Evolutionary conservation across 2,113 vertebrate species (phyloP).

Genomic region (Tragulus kanchil): DNA sequence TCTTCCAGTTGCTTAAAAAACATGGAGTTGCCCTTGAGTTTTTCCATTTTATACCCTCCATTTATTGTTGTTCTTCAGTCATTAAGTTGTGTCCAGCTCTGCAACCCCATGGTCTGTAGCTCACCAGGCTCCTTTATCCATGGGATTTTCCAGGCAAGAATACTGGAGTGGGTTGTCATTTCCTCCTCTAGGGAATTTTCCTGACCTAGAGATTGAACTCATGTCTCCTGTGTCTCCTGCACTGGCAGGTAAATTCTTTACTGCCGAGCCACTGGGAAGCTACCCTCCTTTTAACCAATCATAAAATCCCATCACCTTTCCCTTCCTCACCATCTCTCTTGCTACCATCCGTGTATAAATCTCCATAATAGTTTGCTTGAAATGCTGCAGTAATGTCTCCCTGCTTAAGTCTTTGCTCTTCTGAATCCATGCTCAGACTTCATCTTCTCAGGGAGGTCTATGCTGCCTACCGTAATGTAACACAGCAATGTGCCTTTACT

Average conservation of each 20-base stretch:
- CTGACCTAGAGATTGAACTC: not conserved
- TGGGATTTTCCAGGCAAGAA: not conserved
- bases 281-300: not conserved
- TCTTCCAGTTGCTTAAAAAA: not conserved
- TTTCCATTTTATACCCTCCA: not conserved
- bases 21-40: not conserved
- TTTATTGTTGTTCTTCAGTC: not conserved
- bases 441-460: not conserved
- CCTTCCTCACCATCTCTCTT: not conserved
- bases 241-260: not conserved
- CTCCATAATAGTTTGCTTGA: not conserved
- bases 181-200: not conserved
- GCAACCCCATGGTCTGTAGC: not conserved
- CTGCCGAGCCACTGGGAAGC: not conserved
- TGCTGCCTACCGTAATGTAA: accelerated
- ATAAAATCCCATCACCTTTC: not conserved
- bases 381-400: not conserved
- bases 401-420: not conserved
- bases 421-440: not conserved
- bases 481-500: not conserved
- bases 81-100: not conserved
- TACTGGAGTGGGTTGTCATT: not conserved
- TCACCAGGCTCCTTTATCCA: not conserved
- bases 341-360: not conserved
- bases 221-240: not conserved